Evolutionary conservation across 2,888 invertebrate genomes (phyloP).

Genomic region (Nycteola revayana): DNA sequence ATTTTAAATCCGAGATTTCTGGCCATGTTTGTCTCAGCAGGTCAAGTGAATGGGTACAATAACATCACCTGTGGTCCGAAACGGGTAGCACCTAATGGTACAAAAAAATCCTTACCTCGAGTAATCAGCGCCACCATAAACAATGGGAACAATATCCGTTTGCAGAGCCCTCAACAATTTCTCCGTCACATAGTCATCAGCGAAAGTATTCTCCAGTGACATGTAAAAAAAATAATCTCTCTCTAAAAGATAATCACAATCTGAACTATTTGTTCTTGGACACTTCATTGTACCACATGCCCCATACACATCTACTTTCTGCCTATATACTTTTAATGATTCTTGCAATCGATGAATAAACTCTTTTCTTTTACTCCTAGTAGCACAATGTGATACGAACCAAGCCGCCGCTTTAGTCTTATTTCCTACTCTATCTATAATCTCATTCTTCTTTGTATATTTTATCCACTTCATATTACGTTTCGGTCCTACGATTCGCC

Average conservation of each 20-base stretch:
- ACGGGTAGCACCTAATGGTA: too few relatives aligned
- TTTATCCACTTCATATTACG: conserved; percentile 8
- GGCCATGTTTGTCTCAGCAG: too few relatives aligned
- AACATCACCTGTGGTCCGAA: too few relatives aligned
- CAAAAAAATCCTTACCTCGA: conserved; percentile 50
- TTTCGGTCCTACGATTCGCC: conserved; percentile 30
- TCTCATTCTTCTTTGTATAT: conserved; percentile 49
- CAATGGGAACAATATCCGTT: conserved; percentile 53
- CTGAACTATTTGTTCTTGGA: conserved; percentile 21
- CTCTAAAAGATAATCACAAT: conserved; percentile 42
- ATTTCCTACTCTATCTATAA: conserved; percentile 30
- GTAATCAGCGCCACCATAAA: conserved; percentile 62
- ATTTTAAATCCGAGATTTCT: too few relatives aligned
- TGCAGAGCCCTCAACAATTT: conserved; percentile 50
- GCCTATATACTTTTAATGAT: conserved; percentile 32
- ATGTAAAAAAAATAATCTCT: conserved; percentile 58
- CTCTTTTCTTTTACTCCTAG: conserved; percentile 34
- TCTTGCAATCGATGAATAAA: conserved; percentile 31
- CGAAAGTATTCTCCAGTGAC: conserved; percentile 57
- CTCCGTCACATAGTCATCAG: conserved; percentile 61
- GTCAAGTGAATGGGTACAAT: too few relatives aligned
- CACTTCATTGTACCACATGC: conserved; percentile 44
- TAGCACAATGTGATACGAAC: conserved; percentile 52
- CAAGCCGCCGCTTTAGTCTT: conserved; percentile 51
- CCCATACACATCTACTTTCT: conserved; percentile 49